A percentile compares a stretch with the other conserved stretches of the same genome.
Conservation (phyloP, 2,888 invertebrate species). For the Harpagoxenus sublaevis region DNA sequence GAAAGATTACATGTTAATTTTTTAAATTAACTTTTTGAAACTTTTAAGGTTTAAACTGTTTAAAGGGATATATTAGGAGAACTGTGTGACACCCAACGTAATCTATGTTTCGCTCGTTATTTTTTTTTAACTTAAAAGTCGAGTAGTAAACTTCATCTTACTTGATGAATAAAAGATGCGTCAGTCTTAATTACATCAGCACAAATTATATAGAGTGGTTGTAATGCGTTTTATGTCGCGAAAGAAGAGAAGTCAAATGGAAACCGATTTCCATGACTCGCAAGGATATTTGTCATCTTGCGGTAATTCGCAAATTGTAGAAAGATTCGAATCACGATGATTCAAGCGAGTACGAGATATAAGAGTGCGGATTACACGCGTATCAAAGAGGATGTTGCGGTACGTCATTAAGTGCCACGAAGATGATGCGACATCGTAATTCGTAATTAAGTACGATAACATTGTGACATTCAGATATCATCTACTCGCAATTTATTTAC, state of each 20-base stretch:
- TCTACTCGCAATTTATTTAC: neutral
- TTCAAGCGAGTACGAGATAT: slow-evolving; percentile 18
- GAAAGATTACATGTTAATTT: neutral
- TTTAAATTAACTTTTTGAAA: neutral
- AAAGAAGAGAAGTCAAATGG: slow-evolving; percentile 26
- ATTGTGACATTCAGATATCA: neutral
- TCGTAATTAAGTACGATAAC: slow-evolving; percentile 6
- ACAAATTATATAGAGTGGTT: neutral
- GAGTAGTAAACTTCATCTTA: neutral
- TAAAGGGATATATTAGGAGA: neutral
- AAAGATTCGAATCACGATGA: slow-evolving; percentile 23
- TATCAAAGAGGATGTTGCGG: slow-evolving; percentile 15
- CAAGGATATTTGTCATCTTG: slow-evolving; percentile 46
- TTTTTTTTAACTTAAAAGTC: neutral
- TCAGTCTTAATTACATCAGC: slow-evolving; percentile 36
- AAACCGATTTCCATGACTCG: slow-evolving; percentile 43
- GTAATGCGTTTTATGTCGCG: slow-evolving; percentile 23
- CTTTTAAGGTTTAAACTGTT: neutral
- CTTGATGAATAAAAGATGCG: slow-evolving; percentile 22
- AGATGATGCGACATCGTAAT: slow-evolving; percentile 35
- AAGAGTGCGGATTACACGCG: slow-evolving; percentile 21
- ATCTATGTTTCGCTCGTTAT: neutral
- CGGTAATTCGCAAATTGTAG: slow-evolving; percentile 35
- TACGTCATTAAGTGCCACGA: slow-evolving; percentile 9
- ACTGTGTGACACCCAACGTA: neutral